These are phyloP conservation scores for Apteryx mantelli DNA, from an alignment of 2,113 vertebrate species.

Conservation along the genomic window DNA sequence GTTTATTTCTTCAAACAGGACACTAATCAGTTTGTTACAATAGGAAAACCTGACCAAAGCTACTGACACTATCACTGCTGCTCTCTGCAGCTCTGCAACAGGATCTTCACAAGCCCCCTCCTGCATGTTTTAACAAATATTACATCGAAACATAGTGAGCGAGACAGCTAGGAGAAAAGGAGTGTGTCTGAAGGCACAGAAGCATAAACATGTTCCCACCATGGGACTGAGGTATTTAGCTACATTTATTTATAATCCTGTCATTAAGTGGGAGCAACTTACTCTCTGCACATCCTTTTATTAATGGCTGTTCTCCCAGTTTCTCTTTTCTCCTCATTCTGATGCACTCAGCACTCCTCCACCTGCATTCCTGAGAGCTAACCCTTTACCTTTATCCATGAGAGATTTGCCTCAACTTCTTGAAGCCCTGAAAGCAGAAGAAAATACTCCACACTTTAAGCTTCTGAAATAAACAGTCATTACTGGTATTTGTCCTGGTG, in stretches of 20 bases:
- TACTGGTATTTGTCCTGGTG: not conserved
- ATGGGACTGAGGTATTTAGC: not conserved
- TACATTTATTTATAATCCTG: not conserved
- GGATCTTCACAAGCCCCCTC: not conserved
- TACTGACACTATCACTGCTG: not conserved
- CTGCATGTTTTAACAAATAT: not conserved
- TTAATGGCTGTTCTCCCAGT: not conserved
- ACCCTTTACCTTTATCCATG: not conserved
- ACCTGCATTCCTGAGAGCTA: not conserved
- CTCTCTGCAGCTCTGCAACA: not conserved
- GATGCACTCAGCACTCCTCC: not conserved
- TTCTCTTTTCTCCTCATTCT: not conserved
- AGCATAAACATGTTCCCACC: not conserved
- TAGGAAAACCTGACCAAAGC: rapidly evolving
- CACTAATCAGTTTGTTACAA: not conserved
- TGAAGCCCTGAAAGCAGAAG: not conserved
- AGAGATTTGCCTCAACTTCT: not conserved
- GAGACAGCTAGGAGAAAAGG: not conserved
- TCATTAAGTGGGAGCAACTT: not conserved
- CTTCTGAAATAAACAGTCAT: not conserved
- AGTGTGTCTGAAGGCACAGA: not conserved
- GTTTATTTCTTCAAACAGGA: not conserved
- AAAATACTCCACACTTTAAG: not conserved
- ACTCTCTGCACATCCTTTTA: not conserved
- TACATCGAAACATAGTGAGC: rapidly evolving